Evolutionary conservation across 2,888 invertebrate species (phyloP), one percentile per base, ranked within the genome.

Genomic region (Rapana venosa): DNA sequence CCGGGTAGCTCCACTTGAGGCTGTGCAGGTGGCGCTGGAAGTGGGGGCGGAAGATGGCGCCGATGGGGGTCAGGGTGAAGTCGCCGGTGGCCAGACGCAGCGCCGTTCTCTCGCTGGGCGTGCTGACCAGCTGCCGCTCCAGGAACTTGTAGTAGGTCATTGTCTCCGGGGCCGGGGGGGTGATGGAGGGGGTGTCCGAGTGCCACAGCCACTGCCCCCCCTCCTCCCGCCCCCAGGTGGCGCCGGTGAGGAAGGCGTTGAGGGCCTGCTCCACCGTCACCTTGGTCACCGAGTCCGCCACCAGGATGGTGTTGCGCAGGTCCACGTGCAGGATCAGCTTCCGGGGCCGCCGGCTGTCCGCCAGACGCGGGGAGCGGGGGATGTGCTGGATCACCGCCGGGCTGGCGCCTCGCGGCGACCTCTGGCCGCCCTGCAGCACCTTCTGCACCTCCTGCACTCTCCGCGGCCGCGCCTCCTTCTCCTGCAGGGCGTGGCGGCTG

Each of bases 261-360:
- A 96, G 93, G 1, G 96, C 96, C 89, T 95, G 95, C 90, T 96
- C 96, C 79, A 96, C 95, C 36, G 93, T 93, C 0, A 95, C 94
- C 81, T 95, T 94, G 4, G 95, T 95, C 17, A 96, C 93, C 8
- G 95, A 94, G 90, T 96, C 95, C 2, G 96, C 95, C 22, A 96
- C 96, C 13, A 96, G 92, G 47, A 96, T 93, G 1, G 96, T 96
- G 92, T 96, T 96, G 83, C 96, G 92, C 30, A 96, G 94, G 91
- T 96, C 96, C 91, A 96, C 94, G 92, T 96, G 96, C 22, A 96
- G 92, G 47, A 96, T 92, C 15, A 96, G 93, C 91, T 96, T 96
- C 94, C 96, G 87, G 77, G 32, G 26, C 20, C 86, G 86, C 32
- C 90, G 61, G 26, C 32, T 83, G 79, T 91, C 17, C 22, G 58